phyloP scores from a whole-genome alignment of 2,888 invertebrate genomes.

The Lissocephala sabroskyi region DNA sequence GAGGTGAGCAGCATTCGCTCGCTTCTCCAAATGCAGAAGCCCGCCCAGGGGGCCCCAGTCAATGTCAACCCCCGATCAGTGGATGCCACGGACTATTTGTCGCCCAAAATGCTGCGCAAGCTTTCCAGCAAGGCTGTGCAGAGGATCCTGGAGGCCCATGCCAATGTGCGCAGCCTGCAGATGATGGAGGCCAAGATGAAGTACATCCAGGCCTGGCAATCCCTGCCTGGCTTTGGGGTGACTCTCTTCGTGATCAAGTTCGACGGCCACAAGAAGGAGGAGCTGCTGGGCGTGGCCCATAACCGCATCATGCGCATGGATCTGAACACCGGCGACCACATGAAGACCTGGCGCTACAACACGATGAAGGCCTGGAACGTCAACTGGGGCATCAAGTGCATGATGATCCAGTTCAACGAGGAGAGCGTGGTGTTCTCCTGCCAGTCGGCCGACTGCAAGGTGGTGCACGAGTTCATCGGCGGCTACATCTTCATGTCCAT shows the following conservation, averaged over 20 bases:
- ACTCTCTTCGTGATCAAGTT: constrained; percentile 95
- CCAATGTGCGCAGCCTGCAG: constrained; percentile 92
- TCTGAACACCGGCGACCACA: constrained; percentile 90
- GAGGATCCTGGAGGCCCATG: constrained; percentile 95
- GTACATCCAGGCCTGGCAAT: constrained; percentile 99
- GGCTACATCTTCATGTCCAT: constrained; percentile 99
- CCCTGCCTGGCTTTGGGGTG: constrained; percentile 95
- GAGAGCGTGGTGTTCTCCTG: constrained; percentile 96
- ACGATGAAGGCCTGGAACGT: constrained; percentile 99
- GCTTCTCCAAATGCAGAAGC: constrained; percentile 91
- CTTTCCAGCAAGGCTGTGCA: constrained; percentile 89
- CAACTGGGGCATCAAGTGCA: constrained; percentile 99
- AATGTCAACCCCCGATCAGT: constrained; percentile 82
- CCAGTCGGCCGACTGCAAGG: constrained; percentile 97
- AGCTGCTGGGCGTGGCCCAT: constrained; percentile 92
- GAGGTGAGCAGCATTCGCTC: constrained; percentile 92
- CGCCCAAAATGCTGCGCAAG: constrained; percentile 89
- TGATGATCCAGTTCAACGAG: constrained; percentile 99
- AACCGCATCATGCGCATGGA: constrained; percentile 97
- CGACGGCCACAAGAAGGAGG: constrained; percentile 89
- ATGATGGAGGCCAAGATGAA: constrained; percentile 96
- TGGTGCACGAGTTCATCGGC: constrained; percentile 98
- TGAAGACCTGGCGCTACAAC: constrained; percentile 97
- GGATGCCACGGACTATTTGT: constrained; percentile 90
- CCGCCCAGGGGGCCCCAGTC: constrained; percentile 83